These are phyloP conservation scores for Megaptera novaeangliae DNA, from an alignment of 2,113 vertebrate genomes.

Conservation along the genomic window DNA sequence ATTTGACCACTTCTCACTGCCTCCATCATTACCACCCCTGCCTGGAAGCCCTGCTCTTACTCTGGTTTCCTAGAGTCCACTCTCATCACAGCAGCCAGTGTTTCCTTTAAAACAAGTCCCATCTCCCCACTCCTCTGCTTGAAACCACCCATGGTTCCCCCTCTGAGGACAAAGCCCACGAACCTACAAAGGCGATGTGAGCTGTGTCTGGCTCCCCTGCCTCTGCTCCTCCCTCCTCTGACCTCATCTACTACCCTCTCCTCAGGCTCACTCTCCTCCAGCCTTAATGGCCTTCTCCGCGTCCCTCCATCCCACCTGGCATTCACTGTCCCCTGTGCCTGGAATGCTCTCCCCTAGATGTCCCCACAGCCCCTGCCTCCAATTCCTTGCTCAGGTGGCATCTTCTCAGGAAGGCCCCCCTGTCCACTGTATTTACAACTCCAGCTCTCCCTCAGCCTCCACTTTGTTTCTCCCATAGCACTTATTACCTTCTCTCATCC, in stretches of 20 bases:
- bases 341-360: not conserved
- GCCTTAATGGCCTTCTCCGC: not conserved
- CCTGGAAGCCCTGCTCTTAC: not conserved
- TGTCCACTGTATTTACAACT: not conserved
- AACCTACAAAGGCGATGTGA: not conserved
- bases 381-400: not conserved
- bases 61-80: not conserved
- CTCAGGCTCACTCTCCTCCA: not conserved
- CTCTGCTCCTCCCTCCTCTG: not conserved
- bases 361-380: not conserved
- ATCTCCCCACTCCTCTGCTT: not conserved
- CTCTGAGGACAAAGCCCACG: not conserved
- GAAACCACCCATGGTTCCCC: not conserved
- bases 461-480: not conserved
- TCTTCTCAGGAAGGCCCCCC: not conserved
- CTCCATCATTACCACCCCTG: not conserved
- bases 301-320: not conserved
- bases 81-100: not conserved
- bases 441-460: not conserved
- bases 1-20: not conserved
- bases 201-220: not conserved
- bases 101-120: not conserved
- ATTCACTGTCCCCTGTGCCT: not conserved
- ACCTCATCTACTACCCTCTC: not conserved
- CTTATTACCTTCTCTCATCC: not conserved